Conservation (phyloP, 2,113 vertebrate genomes). For the Cyprinodon variegatus region DNA sequence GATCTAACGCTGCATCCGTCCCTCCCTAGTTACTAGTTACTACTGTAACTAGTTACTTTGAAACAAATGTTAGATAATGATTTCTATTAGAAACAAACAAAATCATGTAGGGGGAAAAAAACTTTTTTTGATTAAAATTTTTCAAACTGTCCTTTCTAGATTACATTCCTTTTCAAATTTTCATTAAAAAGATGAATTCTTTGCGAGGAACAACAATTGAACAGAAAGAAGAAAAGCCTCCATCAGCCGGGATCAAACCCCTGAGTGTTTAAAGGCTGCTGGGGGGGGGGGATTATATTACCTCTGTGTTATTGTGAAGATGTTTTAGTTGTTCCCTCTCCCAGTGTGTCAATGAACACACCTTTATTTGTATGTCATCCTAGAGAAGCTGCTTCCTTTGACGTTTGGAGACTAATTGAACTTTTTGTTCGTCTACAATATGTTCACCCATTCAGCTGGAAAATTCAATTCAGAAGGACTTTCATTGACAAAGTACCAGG, state of each 20-base stretch:
- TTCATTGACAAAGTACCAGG: neutral
- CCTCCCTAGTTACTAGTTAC: no score
- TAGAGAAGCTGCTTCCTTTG: neutral
- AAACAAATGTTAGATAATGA: no score
- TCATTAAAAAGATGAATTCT: no score
- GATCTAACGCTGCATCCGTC: no score
- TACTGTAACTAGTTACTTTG: no score
- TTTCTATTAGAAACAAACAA: no score
- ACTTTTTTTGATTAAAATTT: no score
- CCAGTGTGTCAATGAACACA: neutral
- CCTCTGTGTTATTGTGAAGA: conserved; percentile 9
- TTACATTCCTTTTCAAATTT: no score
- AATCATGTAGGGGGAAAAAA: no score
- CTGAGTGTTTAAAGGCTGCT: neutral
- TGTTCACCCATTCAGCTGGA: neutral
- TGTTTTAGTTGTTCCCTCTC: neutral
- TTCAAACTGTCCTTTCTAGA: no score
- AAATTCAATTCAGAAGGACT: neutral
- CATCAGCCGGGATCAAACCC: neutral
- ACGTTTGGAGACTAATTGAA: neutral
- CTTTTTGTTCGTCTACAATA: neutral
- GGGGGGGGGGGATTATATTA: neutral
- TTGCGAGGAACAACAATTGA: neutral
- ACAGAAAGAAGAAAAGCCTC: neutral
- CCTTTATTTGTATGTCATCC: conserved; percentile 5